Evolutionary conservation across 2,113 vertebrate genomes (phyloP).

Genomic region (Alaudala cheleensis): DNA sequence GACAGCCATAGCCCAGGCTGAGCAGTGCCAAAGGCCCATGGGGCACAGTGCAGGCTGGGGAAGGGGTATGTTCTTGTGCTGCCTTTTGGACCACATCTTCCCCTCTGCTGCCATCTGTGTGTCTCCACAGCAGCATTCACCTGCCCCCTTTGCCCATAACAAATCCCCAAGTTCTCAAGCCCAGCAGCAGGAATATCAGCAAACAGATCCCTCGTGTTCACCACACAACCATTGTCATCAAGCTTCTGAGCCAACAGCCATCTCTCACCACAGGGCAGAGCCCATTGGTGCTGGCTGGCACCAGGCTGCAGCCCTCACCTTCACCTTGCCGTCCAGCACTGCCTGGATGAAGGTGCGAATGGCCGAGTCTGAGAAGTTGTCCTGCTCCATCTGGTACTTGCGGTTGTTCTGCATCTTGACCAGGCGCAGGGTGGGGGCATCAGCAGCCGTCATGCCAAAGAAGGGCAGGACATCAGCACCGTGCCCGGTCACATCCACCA

Average conservation of each 20-base stretch:
- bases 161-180: background rate
- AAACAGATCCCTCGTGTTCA: background rate
- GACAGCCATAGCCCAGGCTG: background rate
- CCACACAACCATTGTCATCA: accelerated
- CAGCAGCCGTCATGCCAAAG: constrained; percentile 75
- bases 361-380: constrained; percentile 18
- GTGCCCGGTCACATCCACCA: constrained; percentile 71
- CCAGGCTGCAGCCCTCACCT: constrained; percentile 65
- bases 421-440: constrained; percentile 79
- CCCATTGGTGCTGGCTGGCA: background rate
- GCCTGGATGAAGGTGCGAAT: constrained; percentile 75
- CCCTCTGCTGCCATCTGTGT: background rate
- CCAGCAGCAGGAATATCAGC: background rate
- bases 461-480: constrained; percentile 77
- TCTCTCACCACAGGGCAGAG: background rate
- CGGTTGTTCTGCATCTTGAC: constrained; percentile 79
- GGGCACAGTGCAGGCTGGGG: background rate
- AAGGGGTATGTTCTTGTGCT: background rate
- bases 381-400: constrained; percentile 74
- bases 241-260: background rate
- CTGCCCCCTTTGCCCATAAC: background rate
- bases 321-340: constrained; percentile 74
- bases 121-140: background rate
- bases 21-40: background rate
- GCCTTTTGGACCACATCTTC: background rate